A percentile compares a stretch with the other conserved stretches of the same genome.
Evolutionary conservation across 1,140 invertebrate genomes (phyloP).

Genomic region (Muscidifurax raptorellus): DNA sequence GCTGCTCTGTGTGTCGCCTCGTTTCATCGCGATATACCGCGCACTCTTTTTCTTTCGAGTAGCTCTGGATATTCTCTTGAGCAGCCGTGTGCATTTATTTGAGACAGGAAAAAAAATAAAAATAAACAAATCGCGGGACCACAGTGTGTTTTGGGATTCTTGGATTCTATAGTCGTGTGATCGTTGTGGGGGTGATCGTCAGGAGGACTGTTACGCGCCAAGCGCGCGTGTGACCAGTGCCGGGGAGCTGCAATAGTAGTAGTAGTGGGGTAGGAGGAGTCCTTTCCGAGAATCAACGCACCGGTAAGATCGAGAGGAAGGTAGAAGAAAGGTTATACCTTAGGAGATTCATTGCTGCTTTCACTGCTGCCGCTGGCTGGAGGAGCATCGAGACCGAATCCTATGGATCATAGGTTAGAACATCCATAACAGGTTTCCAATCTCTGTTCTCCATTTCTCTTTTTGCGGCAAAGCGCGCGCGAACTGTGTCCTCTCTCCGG

Average conservation of each 20-base stretch:
- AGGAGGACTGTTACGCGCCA: not conserved
- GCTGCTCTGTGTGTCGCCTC: conserved; percentile 7
- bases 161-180: not conserved
- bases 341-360: conserved; percentile 49
- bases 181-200: not conserved
- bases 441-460: conserved; percentile 40
- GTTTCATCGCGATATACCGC: not conserved
- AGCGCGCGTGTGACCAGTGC: not conserved
- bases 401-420: conserved; percentile 74
- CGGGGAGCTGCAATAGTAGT: not conserved
- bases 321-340: not conserved
- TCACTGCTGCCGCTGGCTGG: conserved; percentile 50
- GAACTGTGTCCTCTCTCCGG: conserved; percentile 17
- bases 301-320: not conserved
- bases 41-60: not conserved
- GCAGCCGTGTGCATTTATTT: too few species aligned
- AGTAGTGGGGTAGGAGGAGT: not conserved
- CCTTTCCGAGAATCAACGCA: not conserved
- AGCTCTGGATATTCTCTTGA: not conserved
- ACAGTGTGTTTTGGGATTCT: not conserved
- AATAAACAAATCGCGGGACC: not conserved
- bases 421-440: conserved; percentile 41
- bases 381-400: conserved; percentile 49
- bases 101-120: not conserved
- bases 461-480: not conserved